Conservation (phyloP, 2,797 vertebrate species). For the Pipistrellus nathusii region DNA sequence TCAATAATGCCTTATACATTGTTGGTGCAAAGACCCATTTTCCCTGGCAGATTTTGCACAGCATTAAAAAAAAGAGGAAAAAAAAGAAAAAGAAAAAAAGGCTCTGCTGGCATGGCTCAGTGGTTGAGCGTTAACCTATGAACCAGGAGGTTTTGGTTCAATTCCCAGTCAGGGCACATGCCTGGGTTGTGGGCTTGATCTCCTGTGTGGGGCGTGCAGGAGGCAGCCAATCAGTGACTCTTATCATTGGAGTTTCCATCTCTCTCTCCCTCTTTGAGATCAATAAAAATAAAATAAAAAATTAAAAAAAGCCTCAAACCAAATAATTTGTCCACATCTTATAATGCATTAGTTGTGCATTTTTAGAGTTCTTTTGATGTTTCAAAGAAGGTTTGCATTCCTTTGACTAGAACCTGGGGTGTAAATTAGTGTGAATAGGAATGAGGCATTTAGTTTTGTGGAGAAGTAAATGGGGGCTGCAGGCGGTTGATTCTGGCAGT, state of each 20-base stretch:
- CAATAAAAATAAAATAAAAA: no score
- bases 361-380: conserved; percentile 52
- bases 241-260: no score
- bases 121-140: no score
- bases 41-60: neutral
- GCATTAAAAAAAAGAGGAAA: neutral
- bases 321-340: conserved; percentile 55
- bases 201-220: no score
- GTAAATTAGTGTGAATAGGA: neutral
- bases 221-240: no score
- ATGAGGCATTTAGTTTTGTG: neutral
- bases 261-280: no score
- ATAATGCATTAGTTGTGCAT: conserved; percentile 12
- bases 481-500: rapidly evolving
- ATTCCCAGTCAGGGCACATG: no score
- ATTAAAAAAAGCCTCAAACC: neutral
- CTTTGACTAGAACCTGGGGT: conserved; percentile 26
- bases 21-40: neutral
- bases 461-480: neutral
- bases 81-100: neutral
- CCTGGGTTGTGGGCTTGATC: no score
- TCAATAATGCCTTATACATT: neutral
- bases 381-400: conserved; percentile 42
- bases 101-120: no score
- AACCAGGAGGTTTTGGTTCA: no score